A percentile compares a stretch with the other conserved stretches of the same genome.
Evolutionary conservation across 2,888 invertebrate genomes (phyloP).

Genomic region (Drosophila yooni): DNA sequence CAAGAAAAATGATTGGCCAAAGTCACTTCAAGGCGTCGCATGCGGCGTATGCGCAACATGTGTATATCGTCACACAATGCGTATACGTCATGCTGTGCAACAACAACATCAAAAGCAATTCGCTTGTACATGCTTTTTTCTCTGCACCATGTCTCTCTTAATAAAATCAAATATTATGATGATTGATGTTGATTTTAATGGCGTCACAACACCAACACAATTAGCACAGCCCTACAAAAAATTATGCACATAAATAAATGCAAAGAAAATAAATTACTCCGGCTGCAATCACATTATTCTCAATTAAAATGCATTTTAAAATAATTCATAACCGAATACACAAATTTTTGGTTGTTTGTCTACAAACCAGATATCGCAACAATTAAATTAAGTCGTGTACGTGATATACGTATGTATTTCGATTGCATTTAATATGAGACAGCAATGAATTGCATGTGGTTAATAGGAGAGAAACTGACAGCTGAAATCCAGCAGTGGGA

Average conservation of each 20-base stretch:
- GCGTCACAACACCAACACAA: conserved; percentile 58
- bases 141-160: conserved; percentile 25
- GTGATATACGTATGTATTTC: conserved; percentile 21
- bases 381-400: conserved; percentile 37
- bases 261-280: not conserved
- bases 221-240: conserved; percentile 31
- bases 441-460: conserved; percentile 39
- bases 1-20: conserved; percentile 69
- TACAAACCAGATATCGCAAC: conserved; percentile 5
- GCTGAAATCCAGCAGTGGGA: conserved; percentile 5
- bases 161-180: conserved; percentile 65
- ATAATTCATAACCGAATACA: conserved; percentile 28
- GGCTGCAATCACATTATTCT: conserved; percentile 19
- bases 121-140: conserved; percentile 30
- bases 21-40: conserved; percentile 50
- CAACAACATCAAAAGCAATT: conserved; percentile 61
- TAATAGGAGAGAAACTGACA: conserved; percentile 33
- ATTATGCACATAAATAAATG: conserved; percentile 7
- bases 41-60: conserved; percentile 64
- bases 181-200: conserved; percentile 70
- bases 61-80: conserved; percentile 31
- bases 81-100: conserved; percentile 35
- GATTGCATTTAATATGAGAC: conserved; percentile 38
- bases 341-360: conserved; percentile 13
- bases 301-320: conserved; percentile 26